phyloP scores from a whole-genome alignment of 1,140 invertebrate species.

The Bombus breviceps region DNA sequence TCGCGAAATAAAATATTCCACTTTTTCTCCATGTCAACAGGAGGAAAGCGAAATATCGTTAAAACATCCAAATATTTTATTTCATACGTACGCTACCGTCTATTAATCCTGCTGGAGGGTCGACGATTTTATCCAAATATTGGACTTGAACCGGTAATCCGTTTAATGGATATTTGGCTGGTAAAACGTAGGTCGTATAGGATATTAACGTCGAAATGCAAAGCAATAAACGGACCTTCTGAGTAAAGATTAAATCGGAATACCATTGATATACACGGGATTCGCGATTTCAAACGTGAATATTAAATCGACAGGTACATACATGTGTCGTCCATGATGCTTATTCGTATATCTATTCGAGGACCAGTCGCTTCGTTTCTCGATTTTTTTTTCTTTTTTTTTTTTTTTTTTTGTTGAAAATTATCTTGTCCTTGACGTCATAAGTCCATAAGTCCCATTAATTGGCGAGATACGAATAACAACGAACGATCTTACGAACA shows the following conservation, averaged over 20 bases:
- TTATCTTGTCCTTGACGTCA: background rate
- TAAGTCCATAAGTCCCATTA: background rate
- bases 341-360: slow-evolving; percentile 5
- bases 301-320: slow-evolving; percentile 32
- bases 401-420: background rate
- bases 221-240: slow-evolving; percentile 48
- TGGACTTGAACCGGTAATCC: slow-evolving; percentile 53
- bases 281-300: slow-evolving; percentile 17
- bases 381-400: background rate
- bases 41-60: slow-evolving; percentile 18
- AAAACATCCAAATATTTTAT: slow-evolving; percentile 48
- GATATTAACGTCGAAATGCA: slow-evolving; percentile 48
- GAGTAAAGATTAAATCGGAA: slow-evolving; percentile 54
- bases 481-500: background rate
- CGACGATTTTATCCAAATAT: slow-evolving; percentile 61
- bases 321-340: background rate
- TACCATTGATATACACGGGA: slow-evolving; percentile 33
- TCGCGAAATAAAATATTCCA: slow-evolving; percentile 15
- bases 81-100: slow-evolving; percentile 18
- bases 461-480: no score
- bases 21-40: background rate
- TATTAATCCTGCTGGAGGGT: slow-evolving; percentile 44
- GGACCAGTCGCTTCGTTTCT: slow-evolving; percentile 19
- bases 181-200: slow-evolving; percentile 57
- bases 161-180: slow-evolving; percentile 64